Percentiles rank a stretch among this genome's conserved stretches.
These are phyloP conservation scores for Puffinus mauretanicus DNA, from an alignment of 2,113 vertebrate species.

Conservation along the genomic window DNA sequence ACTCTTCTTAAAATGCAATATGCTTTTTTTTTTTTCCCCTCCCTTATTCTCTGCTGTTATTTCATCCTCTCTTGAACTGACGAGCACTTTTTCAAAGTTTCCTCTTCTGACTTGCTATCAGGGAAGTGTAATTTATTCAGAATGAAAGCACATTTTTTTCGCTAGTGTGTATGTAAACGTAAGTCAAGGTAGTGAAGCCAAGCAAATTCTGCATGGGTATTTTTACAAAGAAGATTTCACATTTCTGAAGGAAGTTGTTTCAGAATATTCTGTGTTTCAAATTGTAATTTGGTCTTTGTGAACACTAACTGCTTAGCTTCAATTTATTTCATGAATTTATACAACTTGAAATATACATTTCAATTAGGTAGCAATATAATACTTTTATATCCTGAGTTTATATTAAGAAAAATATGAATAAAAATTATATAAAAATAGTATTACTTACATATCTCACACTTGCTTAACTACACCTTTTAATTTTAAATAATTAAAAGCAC, in stretches of 20 bases:
- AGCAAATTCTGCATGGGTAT: background rate
- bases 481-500: background rate
- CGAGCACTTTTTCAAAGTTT: background rate
- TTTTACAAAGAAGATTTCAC: background rate
- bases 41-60: background rate
- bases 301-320: background rate
- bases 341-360: background rate
- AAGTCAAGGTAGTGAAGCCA: background rate
- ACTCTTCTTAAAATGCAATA: background rate
- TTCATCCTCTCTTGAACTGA: background rate
- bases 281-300: background rate
- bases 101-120: background rate
- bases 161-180: background rate
- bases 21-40: background rate
- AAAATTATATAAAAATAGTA: background rate
- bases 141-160: background rate
- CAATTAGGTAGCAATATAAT: background rate
- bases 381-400: background rate
- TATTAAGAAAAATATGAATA: background rate
- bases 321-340: background rate
- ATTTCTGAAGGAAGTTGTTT: background rate
- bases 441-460: background rate
- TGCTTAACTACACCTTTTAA: background rate
- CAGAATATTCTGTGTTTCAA: background rate
- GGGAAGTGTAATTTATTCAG: background rate